Percentiles rank a stretch among this genome's conserved stretches.
Evolutionary conservation across 2,888 invertebrate species (phyloP).

Genomic region (Taenaris catops): DNA sequence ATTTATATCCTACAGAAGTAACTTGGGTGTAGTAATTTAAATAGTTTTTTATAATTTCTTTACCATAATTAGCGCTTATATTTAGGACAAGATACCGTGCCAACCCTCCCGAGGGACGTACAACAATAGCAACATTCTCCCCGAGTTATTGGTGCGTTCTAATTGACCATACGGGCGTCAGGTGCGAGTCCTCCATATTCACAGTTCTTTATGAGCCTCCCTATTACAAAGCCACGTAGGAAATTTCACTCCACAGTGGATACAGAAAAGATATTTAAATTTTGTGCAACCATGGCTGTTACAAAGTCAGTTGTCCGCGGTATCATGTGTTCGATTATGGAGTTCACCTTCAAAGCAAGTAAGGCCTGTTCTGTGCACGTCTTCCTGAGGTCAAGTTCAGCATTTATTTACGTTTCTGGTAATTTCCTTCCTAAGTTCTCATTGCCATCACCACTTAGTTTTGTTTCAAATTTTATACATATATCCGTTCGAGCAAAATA

Average conservation of each 20-base stretch:
- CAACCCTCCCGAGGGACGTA: constrained; percentile 63
- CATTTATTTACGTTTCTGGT: constrained; percentile 22
- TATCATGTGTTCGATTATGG: constrained; percentile 73
- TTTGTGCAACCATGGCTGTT: constrained; percentile 46
- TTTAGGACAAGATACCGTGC: constrained; percentile 56
- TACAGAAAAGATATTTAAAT: constrained; percentile 13
- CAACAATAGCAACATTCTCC: constrained; percentile 71
- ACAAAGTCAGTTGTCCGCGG: constrained; percentile 69
- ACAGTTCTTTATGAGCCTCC: constrained; percentile 52
- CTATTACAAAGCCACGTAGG: constrained; percentile 31
- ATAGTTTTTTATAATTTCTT: too few species aligned
- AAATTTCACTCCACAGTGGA: constrained; percentile 18
- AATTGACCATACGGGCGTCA: constrained; percentile 50
- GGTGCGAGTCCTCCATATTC: constrained; percentile 38
- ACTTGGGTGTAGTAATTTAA: too few species aligned
- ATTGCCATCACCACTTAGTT: too few species aligned
- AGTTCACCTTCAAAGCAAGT: constrained; percentile 77
- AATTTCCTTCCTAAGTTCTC: constrained; percentile 20
- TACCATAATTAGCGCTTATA: too few species aligned
- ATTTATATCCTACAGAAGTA: too few species aligned
- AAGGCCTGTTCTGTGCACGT: constrained; percentile 37
- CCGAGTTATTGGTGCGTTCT: constrained; percentile 69
- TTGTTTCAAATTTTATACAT: constrained; percentile 1
- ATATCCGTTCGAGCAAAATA: too few species aligned
- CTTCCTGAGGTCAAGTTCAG: constrained; percentile 23